A percentile compares a stretch with the other conserved stretches of the same genome.
Conservation (phyloP, 2,113 vertebrate genomes). For the Oreochromis niloticus region DNA sequence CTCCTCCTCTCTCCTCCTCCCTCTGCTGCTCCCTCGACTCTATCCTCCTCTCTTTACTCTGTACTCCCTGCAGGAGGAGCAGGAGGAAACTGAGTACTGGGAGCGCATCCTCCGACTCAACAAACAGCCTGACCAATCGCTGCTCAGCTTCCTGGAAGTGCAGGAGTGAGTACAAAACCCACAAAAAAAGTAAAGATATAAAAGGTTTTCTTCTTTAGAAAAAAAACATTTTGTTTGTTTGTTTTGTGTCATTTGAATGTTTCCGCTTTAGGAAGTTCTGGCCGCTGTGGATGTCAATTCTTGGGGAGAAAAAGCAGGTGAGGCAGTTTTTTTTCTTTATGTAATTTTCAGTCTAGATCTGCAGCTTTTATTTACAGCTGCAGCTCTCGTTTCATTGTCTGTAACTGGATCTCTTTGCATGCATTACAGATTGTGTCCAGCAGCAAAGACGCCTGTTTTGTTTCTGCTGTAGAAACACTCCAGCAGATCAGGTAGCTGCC, state of each 20-base stretch:
- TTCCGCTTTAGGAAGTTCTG: conserved; percentile 86
- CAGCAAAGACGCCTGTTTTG: conserved; percentile 89
- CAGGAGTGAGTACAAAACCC: conserved; percentile 75
- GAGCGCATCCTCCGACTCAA: conserved; percentile 87
- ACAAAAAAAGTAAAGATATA: neutral
- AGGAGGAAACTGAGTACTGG: conserved; percentile 88
- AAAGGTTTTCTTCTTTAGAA: neutral
- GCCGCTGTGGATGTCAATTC: conserved; percentile 80
- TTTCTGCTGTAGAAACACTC: conserved; percentile 89
- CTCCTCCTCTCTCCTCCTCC: conserved; percentile 84
- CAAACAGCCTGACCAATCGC: conserved; percentile 85
- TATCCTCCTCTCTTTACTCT: conserved; percentile 94
- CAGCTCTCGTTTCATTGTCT: neutral
- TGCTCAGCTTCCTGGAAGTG: conserved; percentile 88
- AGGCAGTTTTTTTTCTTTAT: neutral
- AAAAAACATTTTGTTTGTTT: neutral
- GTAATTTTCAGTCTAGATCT: neutral
- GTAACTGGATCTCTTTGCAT: neutral
- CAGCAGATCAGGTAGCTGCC: conserved; percentile 91
- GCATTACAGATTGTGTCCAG: conserved; percentile 79
- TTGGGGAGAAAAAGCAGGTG: conserved; percentile 89
- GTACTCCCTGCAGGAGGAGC: conserved; percentile 88
- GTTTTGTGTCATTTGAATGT: neutral
- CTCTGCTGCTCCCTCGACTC: conserved; percentile 87
- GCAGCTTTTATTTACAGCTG: neutral